phyloP scores from a whole-genome alignment of 2,797 vertebrate genomes.

The Luscinia megarhynchos region DNA sequence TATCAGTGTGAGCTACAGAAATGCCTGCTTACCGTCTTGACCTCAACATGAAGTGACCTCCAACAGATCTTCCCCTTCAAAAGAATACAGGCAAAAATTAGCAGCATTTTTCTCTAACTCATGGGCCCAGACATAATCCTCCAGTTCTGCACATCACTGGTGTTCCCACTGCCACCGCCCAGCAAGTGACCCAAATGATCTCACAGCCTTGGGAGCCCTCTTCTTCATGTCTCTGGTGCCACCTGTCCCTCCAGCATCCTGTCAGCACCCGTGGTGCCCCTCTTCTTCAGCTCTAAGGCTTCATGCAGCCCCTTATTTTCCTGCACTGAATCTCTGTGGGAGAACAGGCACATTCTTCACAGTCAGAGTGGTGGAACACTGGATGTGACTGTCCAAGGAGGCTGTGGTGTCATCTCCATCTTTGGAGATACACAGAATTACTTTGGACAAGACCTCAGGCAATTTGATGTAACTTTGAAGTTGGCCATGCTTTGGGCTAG shows the following conservation, averaged over 20 bases:
- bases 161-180: background rate
- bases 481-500: background rate
- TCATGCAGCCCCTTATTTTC: background rate
- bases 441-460: background rate
- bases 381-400: background rate
- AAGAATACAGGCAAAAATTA: background rate
- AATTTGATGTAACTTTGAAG: background rate
- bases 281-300: background rate
- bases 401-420: background rate
- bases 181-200: background rate
- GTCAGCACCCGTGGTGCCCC: accelerated
- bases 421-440: background rate
- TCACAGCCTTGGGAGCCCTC: background rate
- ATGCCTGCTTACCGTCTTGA: background rate
- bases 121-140: background rate
- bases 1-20: background rate
- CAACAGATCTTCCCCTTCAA: background rate
- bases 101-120: background rate
- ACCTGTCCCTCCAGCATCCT: background rate
- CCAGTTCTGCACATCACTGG: background rate
- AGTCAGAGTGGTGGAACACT: background rate
- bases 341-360: background rate
- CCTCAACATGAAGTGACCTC: background rate
- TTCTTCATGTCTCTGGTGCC: background rate
- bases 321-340: background rate